Base-by-base conservation (phyloP, 2,888 invertebrate genomes). In the Marronus borbonicus region DNA sequence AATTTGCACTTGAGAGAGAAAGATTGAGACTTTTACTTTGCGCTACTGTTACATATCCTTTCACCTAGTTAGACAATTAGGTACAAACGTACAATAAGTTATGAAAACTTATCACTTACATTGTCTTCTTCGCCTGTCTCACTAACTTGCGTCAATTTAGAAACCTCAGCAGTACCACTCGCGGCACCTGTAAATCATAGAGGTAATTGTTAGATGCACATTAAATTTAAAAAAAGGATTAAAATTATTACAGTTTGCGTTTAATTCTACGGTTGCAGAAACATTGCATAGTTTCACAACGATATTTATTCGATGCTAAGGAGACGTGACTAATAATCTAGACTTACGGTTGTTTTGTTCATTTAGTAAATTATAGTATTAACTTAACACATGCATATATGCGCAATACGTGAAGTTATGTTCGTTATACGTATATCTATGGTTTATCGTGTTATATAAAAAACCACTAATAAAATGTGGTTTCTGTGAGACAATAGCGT, bases 141-240 rank as follows among this genome's bases (percentile, higher is more conserved):
- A 62, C 62, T 49, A 74, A 77, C 77, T 39, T 77, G 77, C 79
- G 74, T 77, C 58, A 39, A 44, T 20, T 74, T 58, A 39, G 14
- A 65, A 62, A 31, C 60, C 14, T 49, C 12, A 7, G n/a, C 39
- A 17, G 65, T 60, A 64, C 66, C 36, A 68, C 70, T 62, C 20
- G 14, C 39, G 39, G 39, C 74, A 60, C 60, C 77, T 77, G 74
- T 62, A 79, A 79, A 79, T 79, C 75, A 77, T 28, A 68, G 1
- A 44, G 17, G 58, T 36, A 72, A 44, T 74, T 60, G 60, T 74
- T 60, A 70, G 36, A 17, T 55, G 55, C 55, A 55, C 44, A 39
- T 60, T 60, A 39, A 39, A 8, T 62, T 60, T 24, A 62, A 60
- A 31, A 39, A 60, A 24, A 44, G 5, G 44, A 62, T 60, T 24